Base-by-base conservation (phyloP, 2,113 vertebrate genomes). In the Ramphastos sulfuratus region DNA sequence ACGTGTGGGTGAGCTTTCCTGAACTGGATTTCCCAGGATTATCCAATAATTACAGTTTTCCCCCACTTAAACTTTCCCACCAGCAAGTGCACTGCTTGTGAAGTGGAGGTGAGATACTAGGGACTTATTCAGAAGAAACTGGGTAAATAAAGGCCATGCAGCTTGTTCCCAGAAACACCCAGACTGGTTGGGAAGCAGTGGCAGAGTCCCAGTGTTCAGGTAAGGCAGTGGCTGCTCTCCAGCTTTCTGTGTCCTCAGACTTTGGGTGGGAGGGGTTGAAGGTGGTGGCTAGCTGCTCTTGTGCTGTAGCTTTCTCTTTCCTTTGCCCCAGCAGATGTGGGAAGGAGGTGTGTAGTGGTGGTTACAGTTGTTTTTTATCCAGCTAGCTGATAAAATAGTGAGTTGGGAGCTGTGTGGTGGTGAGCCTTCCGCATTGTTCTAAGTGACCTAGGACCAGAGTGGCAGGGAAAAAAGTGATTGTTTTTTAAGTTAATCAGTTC, bases 251-350 rank as follows among this genome's bases (percentile, higher is more conserved):
- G 7, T 39, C 33, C 10, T 16, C 16, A 33, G 15, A 18, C 56
- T 30, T 58, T 10, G 35, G 18, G 2, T 4, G 8, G 65, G 13
- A 70, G 30, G 5, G 20, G 12, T 44, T 52, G 58, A 30, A 14
- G 4, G 0, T 1, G 6, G 7, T 2, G 1, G 0, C 27, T 1
- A 2, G n/a, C 54, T 46, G 39, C 7, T 58, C 25, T 54, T 0
- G 1, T 16, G 24, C 44, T 72, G 15, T 42, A 24, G 18, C 74
- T 87, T 70, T 18, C 25, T 60, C 21, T 64, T 70, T 58, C 9
- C 50, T 77, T 65, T 18, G 33, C 63, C 33, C 31, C 37, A 10
- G 8, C 31, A 2, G 10, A 3, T 6, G 30, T 65, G n/a, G 39
- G 31, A 23, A 72, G 61, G 15, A 76, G 66, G 3, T 37, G n/a